phyloP scores from a whole-genome alignment of 2,113 vertebrate species.

The Seriola quinqueradiata region DNA sequence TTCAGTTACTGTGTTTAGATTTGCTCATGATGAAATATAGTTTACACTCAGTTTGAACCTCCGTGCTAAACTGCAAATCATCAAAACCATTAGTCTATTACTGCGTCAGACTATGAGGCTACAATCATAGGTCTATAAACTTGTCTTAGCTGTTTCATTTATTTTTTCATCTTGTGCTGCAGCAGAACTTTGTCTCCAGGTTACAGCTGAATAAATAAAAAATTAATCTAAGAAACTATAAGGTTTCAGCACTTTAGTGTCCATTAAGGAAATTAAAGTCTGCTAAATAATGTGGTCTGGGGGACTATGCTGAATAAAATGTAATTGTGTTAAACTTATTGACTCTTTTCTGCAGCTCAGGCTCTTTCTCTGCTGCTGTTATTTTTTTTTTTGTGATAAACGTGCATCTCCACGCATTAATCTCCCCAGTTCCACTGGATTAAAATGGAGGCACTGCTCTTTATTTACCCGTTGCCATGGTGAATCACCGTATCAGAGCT shows the following conservation, averaged over 20 bases:
- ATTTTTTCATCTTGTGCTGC: too few relatives aligned
- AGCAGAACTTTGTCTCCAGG: too few relatives aligned
- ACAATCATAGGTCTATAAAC: too few relatives aligned
- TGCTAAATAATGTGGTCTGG: background rate
- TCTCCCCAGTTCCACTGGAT: background rate
- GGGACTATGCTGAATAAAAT: background rate
- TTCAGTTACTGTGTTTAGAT: too few relatives aligned
- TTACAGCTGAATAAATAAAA: background rate
- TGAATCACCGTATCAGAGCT: too few relatives aligned
- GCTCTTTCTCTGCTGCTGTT: background rate
- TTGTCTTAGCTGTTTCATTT: too few relatives aligned
- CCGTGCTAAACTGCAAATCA: too few relatives aligned
- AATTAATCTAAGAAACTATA: background rate
- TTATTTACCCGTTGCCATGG: too few relatives aligned
- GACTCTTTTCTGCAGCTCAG: background rate
- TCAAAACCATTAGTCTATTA: too few relatives aligned
- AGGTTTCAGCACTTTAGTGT: background rate
- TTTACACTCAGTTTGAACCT: too few relatives aligned
- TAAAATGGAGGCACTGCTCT: background rate
- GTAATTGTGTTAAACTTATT: background rate
- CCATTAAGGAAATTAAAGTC: conserved; percentile 9
- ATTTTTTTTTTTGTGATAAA: background rate
- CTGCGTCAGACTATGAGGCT: too few relatives aligned
- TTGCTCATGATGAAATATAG: too few relatives aligned
- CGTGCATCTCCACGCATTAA: background rate